Percentiles rank a stretch among this genome's conserved stretches.
Conservation (phyloP, 2,113 vertebrate species). For the Leptocoma aspasia region DNA sequence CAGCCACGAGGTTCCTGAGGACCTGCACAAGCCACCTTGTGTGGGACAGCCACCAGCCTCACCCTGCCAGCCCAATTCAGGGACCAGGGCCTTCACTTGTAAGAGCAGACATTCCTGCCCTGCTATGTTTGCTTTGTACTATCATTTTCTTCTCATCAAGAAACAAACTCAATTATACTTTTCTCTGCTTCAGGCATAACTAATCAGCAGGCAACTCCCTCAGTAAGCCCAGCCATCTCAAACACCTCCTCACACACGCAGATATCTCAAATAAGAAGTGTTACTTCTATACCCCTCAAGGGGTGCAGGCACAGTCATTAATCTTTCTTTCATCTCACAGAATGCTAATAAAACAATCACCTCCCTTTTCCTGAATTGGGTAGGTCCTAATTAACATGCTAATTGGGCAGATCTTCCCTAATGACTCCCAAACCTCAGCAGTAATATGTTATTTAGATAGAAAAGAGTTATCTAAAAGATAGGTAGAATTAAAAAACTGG, state of each 20-base stretch:
- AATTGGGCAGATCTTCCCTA: conserved; percentile 61
- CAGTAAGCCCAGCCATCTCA: conserved; percentile 8
- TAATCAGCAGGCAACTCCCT: conserved; percentile 15
- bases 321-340: conserved; percentile 55
- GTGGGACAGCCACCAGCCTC: fast-evolving
- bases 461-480: conserved; percentile 44
- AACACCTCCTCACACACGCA: background rate
- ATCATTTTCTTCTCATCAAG: conserved; percentile 18
- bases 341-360: conserved; percentile 55
- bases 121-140: background rate
- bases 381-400: conserved; percentile 63
- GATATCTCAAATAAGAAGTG: background rate
- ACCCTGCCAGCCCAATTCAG: background rate
- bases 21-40: fast-evolving
- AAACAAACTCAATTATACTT: conserved; percentile 48
- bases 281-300: conserved; percentile 15
- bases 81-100: background rate
- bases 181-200: background rate
- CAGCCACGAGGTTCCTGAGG: fast-evolving
- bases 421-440: conserved; percentile 50
- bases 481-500: conserved; percentile 3
- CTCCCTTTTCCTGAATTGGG: conserved; percentile 18
- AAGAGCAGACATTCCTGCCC: background rate
- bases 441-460: conserved; percentile 55
- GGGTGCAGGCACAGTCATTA: conserved; percentile 31